Evolutionary conservation across 2,797 vertebrate genomes (phyloP).

Genomic region (Oceanodroma leucorhoa): DNA sequence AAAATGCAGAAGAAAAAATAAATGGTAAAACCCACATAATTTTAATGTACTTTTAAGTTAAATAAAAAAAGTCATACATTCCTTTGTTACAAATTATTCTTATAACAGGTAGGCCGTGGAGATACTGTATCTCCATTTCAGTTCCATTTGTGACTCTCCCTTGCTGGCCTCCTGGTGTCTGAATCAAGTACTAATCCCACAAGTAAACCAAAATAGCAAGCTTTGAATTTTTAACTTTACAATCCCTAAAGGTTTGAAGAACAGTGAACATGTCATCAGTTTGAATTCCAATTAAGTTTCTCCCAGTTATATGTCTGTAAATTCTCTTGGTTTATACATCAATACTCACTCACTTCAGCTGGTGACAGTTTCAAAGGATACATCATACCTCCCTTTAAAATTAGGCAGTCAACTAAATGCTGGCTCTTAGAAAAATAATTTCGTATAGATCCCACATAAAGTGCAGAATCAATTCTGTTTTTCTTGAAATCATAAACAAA

Average conservation of each 20-base stretch:
- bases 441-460: neutral
- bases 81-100: neutral
- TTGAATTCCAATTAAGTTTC: constrained; percentile 8
- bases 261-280: constrained; percentile 27
- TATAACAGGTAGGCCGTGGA: neutral
- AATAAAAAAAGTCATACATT: neutral
- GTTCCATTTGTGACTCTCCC: constrained; percentile 13
- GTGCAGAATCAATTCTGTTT: neutral
- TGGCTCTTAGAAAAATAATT: neutral
- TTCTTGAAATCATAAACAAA: neutral
- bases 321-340: neutral
- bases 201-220: constrained; percentile 50
- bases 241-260: constrained; percentile 43
- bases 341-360: neutral
- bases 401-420: neutral
- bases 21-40: neutral
- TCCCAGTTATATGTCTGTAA: neutral
- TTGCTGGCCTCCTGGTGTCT: neutral
- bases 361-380: neutral
- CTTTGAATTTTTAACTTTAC: constrained; percentile 62
- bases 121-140: neutral
- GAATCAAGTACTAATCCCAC: constrained; percentile 50
- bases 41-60: neutral
- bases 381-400: neutral
- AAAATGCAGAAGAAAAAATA: neutral